Percentiles rank a stretch among this genome's conserved stretches.
Evolutionary conservation across 2,888 invertebrate species (phyloP).

Genomic region (Lasioglossum morio): DNA sequence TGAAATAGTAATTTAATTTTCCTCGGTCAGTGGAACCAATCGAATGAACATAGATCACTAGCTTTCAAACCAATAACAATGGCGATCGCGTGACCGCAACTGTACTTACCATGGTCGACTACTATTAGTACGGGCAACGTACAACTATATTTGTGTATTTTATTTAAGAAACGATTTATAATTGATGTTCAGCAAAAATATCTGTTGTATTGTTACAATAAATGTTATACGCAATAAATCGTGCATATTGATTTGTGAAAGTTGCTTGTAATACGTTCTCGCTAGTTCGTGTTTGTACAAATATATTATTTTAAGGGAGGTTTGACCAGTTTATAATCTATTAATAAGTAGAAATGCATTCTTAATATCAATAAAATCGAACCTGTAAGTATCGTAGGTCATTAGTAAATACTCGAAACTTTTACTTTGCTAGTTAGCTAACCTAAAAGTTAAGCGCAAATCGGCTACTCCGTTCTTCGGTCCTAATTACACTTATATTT

Average conservation of each 20-base stretch:
- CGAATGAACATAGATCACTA: slow-evolving; percentile 12
- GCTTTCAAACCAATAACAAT: not conserved
- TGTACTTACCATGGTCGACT: not conserved
- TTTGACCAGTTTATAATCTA: not conserved
- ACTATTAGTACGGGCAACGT: not conserved
- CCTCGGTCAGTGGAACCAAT: not conserved
- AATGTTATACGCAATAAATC: not conserved
- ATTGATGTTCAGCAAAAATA: not conserved
- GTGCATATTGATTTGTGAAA: not conserved
- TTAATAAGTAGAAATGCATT: not conserved
- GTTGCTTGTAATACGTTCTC: not conserved
- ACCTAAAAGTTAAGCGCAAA: not conserved
- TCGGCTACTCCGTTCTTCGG: not conserved
- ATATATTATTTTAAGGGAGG: not conserved
- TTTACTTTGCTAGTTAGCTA: not conserved
- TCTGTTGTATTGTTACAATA: not conserved
- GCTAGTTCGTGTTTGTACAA: not conserved
- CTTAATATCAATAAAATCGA: not conserved
- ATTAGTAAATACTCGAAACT: not conserved
- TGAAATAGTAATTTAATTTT: slow-evolving; percentile 2
- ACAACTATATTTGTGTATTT: not conserved
- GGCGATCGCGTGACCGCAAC: not conserved
- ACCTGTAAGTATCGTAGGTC: not conserved
- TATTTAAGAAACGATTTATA: not conserved
- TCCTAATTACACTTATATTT: not conserved